Evolutionary conservation across 1,140 invertebrate genomes (phyloP).

Genomic region (Chironomus striatipennis): DNA sequence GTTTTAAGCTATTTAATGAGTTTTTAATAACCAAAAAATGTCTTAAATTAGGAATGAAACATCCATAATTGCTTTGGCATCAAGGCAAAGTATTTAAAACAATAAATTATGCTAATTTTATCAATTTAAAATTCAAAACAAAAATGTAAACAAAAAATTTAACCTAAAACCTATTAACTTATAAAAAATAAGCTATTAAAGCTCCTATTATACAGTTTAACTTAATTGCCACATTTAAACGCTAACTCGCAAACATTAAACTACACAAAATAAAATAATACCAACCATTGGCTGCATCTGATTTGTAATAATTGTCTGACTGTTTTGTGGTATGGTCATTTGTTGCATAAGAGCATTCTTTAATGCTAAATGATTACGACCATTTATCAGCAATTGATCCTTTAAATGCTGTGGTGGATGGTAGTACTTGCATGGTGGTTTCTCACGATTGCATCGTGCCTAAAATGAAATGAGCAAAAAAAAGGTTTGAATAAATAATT

Average conservation of each 20-base stretch:
- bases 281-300: slow-evolving; percentile 86
- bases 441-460: slow-evolving; percentile 99
- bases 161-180: too few relatives aligned
- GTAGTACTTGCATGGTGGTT: slow-evolving; percentile 99
- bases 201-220: too few relatives aligned
- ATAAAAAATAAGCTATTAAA: too few relatives aligned
- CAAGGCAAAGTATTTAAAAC: too few relatives aligned
- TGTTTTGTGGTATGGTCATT: slow-evolving; percentile 75
- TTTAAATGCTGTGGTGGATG: slow-evolving; percentile 99
- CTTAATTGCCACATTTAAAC: too few relatives aligned
- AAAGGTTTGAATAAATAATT: background rate
- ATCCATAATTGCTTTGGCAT: too few relatives aligned
- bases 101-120: too few relatives aligned
- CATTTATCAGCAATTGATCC: slow-evolving; percentile 99
- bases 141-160: too few relatives aligned
- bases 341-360: slow-evolving; percentile 95
- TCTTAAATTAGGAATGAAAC: too few relatives aligned
- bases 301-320: slow-evolving; percentile 77
- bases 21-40: too few relatives aligned
- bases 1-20: too few relatives aligned
- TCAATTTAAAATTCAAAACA: too few relatives aligned
- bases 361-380: slow-evolving; percentile 95
- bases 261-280: slow-evolving; percentile 31
- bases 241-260: background rate
- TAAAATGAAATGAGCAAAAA: slow-evolving; percentile 43